Evolutionary conservation across 2,797 vertebrate species (phyloP).

Genomic region (Kryptopterus vitreolus): DNA sequence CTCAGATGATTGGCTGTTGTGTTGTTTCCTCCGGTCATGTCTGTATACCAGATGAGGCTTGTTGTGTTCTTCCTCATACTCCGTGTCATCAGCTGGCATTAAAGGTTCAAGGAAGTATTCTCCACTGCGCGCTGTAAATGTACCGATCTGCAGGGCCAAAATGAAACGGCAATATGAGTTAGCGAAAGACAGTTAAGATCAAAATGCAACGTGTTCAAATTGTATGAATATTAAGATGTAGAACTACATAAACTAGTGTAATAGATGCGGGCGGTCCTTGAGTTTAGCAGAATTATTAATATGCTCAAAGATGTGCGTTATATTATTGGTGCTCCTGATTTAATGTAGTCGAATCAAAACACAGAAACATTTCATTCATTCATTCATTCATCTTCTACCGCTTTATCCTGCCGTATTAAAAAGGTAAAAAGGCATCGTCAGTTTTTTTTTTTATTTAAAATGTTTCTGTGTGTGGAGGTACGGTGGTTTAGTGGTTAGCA

Average conservation of each 20-base stretch:
- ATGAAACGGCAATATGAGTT: slow-evolving; percentile 32
- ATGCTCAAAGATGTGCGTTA: neutral
- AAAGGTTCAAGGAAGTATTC: slow-evolving; percentile 96
- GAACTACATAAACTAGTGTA: neutral
- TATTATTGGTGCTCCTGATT: neutral
- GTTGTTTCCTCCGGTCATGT: slow-evolving; percentile 73
- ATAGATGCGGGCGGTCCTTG: neutral
- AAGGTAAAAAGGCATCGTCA: too few species aligned
- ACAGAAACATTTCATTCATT: too few species aligned
- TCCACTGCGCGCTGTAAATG: slow-evolving; percentile 85
- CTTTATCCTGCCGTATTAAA: too few species aligned
- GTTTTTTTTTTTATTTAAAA: too few species aligned
- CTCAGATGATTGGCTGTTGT: slow-evolving; percentile 60
- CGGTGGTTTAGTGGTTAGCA: too few species aligned
- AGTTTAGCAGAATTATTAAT: neutral
- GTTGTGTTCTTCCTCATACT: slow-evolving; percentile 86
- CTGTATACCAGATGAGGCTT: slow-evolving; percentile 95
- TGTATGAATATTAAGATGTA: neutral
- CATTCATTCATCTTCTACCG: too few species aligned
- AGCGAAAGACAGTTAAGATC: neutral
- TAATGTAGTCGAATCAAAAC: too few species aligned
- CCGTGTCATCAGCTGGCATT: slow-evolving; percentile 77
- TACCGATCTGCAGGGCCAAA: slow-evolving; percentile 82
- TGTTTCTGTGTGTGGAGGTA: too few species aligned
- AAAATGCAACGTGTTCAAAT: neutral